phyloP scores from a whole-genome alignment of 2,113 vertebrate genomes.

The Cricetomys ansorgei region DNA sequence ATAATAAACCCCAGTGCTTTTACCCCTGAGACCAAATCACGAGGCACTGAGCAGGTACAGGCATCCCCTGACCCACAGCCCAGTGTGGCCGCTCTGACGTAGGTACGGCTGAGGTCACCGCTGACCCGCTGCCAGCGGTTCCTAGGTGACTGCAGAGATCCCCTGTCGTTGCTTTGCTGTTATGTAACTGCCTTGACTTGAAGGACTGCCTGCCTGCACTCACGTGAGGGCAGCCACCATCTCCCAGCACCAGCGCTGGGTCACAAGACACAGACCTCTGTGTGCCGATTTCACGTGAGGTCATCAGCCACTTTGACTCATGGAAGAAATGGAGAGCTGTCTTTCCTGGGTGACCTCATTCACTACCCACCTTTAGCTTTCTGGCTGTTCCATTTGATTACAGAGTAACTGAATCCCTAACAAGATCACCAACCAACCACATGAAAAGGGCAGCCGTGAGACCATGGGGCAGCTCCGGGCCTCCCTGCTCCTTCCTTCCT shows the following conservation, averaged over 20 bases:
- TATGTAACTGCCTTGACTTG: conserved; percentile 78
- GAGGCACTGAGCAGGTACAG: conserved; percentile 46
- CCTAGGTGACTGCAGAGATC: conserved; percentile 75
- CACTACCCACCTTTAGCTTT: not conserved
- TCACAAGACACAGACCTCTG: not conserved
- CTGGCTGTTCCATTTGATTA: conserved; percentile 24
- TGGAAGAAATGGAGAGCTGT: not conserved
- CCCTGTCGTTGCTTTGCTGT: conserved; percentile 75
- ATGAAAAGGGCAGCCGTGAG: not conserved
- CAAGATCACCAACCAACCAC: not conserved
- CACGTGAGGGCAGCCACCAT: conserved; percentile 65
- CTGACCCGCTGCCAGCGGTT: conserved; percentile 75
- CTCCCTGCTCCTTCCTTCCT: not conserved
- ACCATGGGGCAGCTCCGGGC: accelerated
- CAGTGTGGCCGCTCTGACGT: conserved; percentile 48
- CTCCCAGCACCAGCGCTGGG: not conserved
- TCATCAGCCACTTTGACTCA: not conserved
- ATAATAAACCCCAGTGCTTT: not conserved
- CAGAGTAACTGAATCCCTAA: not conserved
- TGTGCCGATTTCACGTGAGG: not conserved
- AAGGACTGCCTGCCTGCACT: conserved; percentile 79
- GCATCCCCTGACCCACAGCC: conserved; percentile 53
- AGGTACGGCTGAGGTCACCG: conserved; percentile 78
- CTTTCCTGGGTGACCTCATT: not conserved
- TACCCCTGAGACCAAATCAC: not conserved